Conservation (phyloP, 2,113 vertebrate genomes). For the Delphinus delphis region DNA sequence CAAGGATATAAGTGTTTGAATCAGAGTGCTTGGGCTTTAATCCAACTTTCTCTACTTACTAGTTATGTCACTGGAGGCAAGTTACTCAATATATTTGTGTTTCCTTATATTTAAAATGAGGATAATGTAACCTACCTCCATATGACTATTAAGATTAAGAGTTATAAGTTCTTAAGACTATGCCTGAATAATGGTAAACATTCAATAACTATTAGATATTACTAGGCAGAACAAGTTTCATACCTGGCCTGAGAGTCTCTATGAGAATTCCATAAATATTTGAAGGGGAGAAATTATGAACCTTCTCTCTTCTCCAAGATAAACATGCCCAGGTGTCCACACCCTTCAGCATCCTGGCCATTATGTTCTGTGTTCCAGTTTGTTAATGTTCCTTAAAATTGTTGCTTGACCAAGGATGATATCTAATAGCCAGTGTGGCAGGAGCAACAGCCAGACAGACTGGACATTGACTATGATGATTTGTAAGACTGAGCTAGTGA, state of each 20-base stretch:
- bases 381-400: neutral
- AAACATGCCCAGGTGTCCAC: neutral
- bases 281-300: neutral
- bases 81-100: neutral
- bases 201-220: neutral
- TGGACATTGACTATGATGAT: neutral
- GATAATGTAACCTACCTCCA: neutral
- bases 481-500: neutral
- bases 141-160: neutral
- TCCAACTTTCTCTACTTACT: neutral
- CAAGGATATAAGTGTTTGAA: neutral
- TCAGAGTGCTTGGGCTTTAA: neutral
- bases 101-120: slow-evolving; percentile 24
- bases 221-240: neutral
- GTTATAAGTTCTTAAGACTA: neutral
- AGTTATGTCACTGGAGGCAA: neutral
- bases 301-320: neutral
- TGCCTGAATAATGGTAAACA: neutral
- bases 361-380: neutral
- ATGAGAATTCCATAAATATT: neutral
- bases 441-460: neutral
- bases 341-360: neutral
- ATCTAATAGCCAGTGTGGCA: neutral
- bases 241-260: neutral
- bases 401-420: neutral